A percentile compares a stretch with the other conserved stretches of the same genome.
These are phyloP conservation scores for Alosa sapidissima DNA, from an alignment of 2,797 vertebrate genomes.

Conservation along the genomic window DNA sequence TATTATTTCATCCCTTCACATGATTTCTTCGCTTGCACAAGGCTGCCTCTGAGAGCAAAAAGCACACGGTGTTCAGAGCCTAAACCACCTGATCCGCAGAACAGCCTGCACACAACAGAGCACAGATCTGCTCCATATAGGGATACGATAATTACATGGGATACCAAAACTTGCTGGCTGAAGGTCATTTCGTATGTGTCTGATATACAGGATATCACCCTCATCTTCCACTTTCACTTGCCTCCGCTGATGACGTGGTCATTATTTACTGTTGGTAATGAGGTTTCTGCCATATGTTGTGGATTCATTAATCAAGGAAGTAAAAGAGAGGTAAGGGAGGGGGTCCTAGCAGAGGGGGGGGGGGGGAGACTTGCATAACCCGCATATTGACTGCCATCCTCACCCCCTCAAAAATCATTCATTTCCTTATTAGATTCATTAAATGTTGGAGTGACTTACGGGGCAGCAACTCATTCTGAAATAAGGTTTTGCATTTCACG, in stretches of 20 bases:
- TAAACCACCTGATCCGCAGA: background rate
- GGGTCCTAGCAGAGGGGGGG: background rate
- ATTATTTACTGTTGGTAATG: constrained; percentile 23
- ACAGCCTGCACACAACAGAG: no score
- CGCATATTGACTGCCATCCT: constrained; percentile 1
- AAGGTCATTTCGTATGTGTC: background rate
- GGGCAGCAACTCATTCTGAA: constrained; percentile 7
- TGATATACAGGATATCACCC: background rate
- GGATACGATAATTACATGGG: background rate
- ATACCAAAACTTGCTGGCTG: background rate
- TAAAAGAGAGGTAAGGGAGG: background rate
- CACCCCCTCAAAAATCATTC: constrained; percentile 12
- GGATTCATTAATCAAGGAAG: constrained; percentile 14
- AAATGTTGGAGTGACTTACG: constrained; percentile 6
- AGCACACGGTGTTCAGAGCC: background rate
- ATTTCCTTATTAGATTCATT: constrained; percentile 20
- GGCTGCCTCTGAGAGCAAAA: background rate
- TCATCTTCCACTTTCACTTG: constrained; percentile 12
- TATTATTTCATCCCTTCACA: no score
- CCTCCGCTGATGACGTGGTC: background rate
- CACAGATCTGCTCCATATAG: no score
- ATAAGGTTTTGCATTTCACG: constrained; percentile 13
- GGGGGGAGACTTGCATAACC: constrained; percentile 1
- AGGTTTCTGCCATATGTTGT: constrained; percentile 22
- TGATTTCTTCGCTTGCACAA: background rate